Conservation (phyloP, 2,888 invertebrate species). For the Odontocolon sp. region DNA sequence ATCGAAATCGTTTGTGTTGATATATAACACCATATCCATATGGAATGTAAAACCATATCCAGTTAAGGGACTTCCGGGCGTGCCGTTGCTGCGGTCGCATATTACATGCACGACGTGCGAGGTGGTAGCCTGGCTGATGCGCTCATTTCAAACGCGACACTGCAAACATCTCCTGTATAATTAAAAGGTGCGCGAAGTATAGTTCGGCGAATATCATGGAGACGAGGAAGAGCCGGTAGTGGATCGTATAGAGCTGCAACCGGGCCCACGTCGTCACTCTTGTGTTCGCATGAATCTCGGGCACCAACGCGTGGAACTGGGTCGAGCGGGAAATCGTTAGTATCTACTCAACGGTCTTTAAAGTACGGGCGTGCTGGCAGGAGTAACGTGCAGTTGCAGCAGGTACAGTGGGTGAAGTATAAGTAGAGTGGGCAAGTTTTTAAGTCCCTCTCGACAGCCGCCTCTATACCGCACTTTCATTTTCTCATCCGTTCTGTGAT, state of each 20-base stretch:
- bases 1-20: too few relatives aligned
- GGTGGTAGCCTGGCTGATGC: slow-evolving; percentile 43
- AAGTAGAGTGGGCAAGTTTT: background rate
- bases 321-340: slow-evolving; percentile 74
- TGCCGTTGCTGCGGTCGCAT: slow-evolving; percentile 34
- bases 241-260: too few relatives aligned
- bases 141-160: slow-evolving; percentile 19
- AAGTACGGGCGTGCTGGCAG: slow-evolving; percentile 51
- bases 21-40: too few relatives aligned
- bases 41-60: slow-evolving; percentile 39
- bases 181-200: slow-evolving; percentile 67
- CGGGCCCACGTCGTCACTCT: too few relatives aligned
- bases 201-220: slow-evolving; percentile 16
- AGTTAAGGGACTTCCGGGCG: slow-evolving; percentile 49
- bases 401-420: background rate
- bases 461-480: background rate
- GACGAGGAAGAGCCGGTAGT: slow-evolving; percentile 26
- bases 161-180: slow-evolving; percentile 64
- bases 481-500: background rate
- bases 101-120: slow-evolving; percentile 45
- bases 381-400: background rate
- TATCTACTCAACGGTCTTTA: slow-evolving; percentile 65
- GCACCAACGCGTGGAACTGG: slow-evolving; percentile 62
- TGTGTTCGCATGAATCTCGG: slow-evolving; percentile 50
- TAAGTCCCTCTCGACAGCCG: background rate